phyloP scores from a whole-genome alignment of 2,113 vertebrate genomes.

The Phylloscopus trochiloides region DNA sequence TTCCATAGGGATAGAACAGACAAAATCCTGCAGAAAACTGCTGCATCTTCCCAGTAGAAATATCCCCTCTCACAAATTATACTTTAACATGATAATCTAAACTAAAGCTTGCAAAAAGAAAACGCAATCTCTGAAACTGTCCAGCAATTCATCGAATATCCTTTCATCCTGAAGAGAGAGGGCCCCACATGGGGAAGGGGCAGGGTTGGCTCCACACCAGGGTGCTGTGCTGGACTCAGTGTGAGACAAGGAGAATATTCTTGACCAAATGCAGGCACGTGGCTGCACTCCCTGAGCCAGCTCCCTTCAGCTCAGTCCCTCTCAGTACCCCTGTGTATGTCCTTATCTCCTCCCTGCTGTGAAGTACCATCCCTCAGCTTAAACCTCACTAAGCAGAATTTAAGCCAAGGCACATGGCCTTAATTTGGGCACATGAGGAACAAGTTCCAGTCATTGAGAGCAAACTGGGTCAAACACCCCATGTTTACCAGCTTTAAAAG shows the following conservation, averaged over 20 bases:
- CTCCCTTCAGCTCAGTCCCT: not conserved
- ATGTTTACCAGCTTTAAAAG: not conserved
- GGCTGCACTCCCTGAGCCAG: not conserved
- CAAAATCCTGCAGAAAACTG: not conserved
- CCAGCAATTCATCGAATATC: not conserved
- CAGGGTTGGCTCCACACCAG: not conserved
- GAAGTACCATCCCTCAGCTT: not conserved
- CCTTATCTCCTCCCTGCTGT: not conserved
- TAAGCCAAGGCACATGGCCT: not conserved
- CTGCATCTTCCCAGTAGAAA: not conserved
- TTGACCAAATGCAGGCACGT: not conserved
- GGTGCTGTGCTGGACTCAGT: not conserved
- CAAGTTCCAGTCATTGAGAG: not conserved
- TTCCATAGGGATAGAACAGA: not conserved
- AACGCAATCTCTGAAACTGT: not conserved
- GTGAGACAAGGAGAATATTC: not conserved
- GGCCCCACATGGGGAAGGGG: rapidly evolving
- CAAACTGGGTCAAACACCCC: not conserved
- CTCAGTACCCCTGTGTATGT: not conserved
- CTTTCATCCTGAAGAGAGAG: not conserved
- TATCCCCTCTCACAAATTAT: not conserved
- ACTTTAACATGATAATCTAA: not conserved
- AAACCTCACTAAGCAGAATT: not conserved
- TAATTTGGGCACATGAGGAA: not conserved
- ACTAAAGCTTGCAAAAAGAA: not conserved